Base-by-base conservation (phyloP, 2,797 vertebrate species). In the Apodemus agrarius region DNA sequence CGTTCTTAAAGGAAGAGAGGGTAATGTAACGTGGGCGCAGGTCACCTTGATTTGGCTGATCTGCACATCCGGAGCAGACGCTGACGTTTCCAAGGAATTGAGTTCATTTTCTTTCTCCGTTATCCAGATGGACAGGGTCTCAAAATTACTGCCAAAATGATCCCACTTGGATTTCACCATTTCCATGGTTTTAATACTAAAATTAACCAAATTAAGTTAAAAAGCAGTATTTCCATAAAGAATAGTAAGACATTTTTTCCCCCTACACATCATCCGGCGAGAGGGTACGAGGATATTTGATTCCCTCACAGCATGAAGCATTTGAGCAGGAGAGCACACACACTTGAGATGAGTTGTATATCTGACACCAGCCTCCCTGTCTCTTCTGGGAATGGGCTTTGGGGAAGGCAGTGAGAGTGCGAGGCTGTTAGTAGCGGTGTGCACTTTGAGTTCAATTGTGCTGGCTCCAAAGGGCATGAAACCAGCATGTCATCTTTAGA, bases 101-200 rank as follows among this genome's bases (percentile, higher is more conserved):
- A 99, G 98, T 97, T 99, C 99, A 97, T 99, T 99, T 98, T 99
- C 99, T 97, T 99, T 99, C 97, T 99, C 99, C 95, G 99, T 99
- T 98, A 99, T 99, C 99, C 99, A 99, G 89, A 97, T 37, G 94
- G 99, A 99, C 98, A 99, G 99, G 79, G 98, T 97, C 98, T 99
- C 99, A 99, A 99, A 99, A 97, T 98, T 99, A 97, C 93, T 98
- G 98, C 99, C 99, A 98, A 99, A 99, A 96, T 98, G 98, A 98
- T 99, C 98, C 99, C 99, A 99, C 95, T 99, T 99, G 97, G 88
- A 98, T 98, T 99, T 99, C 99, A 99, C 99, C 93, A 98, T 99
- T 98, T 99, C 99, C 98, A 99, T 99, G 97, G 99, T 99, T 98
- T 99, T 99, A 98, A 99, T 99, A 98, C 99, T 99, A 99, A 98